Conservation (phyloP, 1,140 invertebrate genomes). For the Sycophila sp. region DNA sequence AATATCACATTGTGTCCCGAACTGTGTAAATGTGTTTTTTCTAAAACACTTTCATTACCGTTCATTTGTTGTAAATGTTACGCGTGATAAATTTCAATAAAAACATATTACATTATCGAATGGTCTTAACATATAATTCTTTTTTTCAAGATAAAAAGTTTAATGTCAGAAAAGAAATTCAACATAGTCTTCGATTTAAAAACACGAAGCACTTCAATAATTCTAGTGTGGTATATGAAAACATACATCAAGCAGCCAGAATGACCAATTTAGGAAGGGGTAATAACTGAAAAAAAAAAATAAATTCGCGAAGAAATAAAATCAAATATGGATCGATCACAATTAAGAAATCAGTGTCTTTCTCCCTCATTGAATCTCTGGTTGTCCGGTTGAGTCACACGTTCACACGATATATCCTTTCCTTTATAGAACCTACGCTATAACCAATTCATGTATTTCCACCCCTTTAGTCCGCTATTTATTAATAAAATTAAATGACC, state of each 20-base stretch:
- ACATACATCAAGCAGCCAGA: conserved; percentile 51
- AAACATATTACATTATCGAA: no score
- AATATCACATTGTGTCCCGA: no score
- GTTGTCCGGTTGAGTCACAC: background rate
- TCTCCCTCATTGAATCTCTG: background rate
- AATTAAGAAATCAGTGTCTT: background rate
- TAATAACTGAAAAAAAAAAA: conserved; percentile 1
- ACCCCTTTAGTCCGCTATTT: background rate
- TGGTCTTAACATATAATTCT: no score
- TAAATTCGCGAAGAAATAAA: background rate
- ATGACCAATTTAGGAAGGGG: conserved; percentile 54
- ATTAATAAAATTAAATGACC: conserved; percentile 36
- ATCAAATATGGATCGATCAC: background rate
- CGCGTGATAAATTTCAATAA: no score
- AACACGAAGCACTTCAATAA: no score
- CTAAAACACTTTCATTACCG: no score
- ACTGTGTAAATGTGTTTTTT: no score
- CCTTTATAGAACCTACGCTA: background rate
- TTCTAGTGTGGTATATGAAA: no score
- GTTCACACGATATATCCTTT: background rate
- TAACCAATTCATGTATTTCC: background rate
- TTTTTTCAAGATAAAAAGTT: no score
- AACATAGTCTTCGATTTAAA: no score
- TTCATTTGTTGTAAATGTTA: no score
- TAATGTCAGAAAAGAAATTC: no score